Percentiles rank a stretch among this genome's conserved stretches.
Conservation (phyloP, 2,888 invertebrate species). For the Aphodius sticticus region DNA sequence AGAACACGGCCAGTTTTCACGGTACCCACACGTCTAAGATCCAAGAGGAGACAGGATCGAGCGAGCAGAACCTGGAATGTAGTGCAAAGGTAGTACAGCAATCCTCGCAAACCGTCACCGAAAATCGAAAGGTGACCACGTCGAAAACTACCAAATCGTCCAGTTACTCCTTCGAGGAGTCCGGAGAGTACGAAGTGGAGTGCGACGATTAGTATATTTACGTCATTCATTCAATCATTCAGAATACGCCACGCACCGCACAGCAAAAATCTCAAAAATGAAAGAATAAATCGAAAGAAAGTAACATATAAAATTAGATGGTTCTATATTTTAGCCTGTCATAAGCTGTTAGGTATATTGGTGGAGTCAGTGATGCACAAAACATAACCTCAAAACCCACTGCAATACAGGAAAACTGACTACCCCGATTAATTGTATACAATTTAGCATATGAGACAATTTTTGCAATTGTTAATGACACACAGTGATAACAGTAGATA, state of each 20-base stretch:
- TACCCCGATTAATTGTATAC: no score
- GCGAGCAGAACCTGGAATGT: slow-evolving; percentile 50
- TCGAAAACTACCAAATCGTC: slow-evolving; percentile 56
- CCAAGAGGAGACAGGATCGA: slow-evolving; percentile 54
- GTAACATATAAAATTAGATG: no score
- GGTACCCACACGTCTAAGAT: slow-evolving; percentile 55
- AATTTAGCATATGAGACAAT: no score
- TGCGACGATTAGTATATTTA: slow-evolving; percentile 30
- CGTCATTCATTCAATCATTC: not conserved
- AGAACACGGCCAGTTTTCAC: slow-evolving; percentile 56
- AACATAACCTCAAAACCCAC: no score
- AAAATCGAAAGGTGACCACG: slow-evolving; percentile 55
- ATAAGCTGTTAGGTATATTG: no score
- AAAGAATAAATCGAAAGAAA: no score
- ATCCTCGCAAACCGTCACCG: slow-evolving; percentile 51
- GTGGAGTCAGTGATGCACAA: no score
- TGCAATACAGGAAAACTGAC: no score
- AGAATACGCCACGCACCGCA: not conserved
- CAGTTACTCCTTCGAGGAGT: slow-evolving; percentile 58
- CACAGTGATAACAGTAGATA: no score
- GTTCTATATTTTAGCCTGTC: no score
- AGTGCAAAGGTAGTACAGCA: slow-evolving; percentile 52
- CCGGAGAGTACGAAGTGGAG: slow-evolving; percentile 55
- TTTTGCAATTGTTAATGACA: no score
- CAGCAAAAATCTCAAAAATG: no score